A percentile compares a stretch with the other conserved stretches of the same genome.
Evolutionary conservation across 1,140 invertebrate genomes (phyloP).

Genomic region (Probaryconus sp.): DNA sequence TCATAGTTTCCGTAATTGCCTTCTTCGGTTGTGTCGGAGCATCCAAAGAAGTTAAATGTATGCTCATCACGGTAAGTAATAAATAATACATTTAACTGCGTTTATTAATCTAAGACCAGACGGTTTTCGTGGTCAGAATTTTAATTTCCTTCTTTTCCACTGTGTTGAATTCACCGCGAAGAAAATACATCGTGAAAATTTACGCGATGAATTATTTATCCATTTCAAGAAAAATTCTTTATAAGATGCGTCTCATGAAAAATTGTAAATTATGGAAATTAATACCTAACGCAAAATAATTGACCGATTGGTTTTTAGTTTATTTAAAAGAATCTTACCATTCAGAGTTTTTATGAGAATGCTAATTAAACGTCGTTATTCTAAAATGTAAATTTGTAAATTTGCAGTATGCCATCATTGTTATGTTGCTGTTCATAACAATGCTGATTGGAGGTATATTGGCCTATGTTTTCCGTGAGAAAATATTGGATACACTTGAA

Average conservation of each 20-base stretch:
- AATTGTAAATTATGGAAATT: too few species aligned
- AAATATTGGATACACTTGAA: slow-evolving; percentile 85
- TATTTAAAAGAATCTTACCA: not conserved
- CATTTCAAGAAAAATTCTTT: too few species aligned
- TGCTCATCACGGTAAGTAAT: slow-evolving; percentile 87
- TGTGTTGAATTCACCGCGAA: too few species aligned
- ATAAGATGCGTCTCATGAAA: too few species aligned
- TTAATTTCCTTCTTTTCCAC: not conserved
- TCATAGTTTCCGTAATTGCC: slow-evolving; percentile 86
- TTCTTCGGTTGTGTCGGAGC: slow-evolving; percentile 93
- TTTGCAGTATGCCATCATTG: slow-evolving; percentile 91
- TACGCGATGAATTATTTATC: too few species aligned
- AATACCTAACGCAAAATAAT: too few species aligned
- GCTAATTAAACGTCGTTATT: slow-evolving; percentile 2
- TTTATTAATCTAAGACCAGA: slow-evolving; percentile 12
- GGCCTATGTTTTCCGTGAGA: slow-evolving; percentile 91
- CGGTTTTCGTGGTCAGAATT: slow-evolving; percentile 1
- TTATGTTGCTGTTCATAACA: slow-evolving; percentile 91
- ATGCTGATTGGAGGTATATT: slow-evolving; percentile 93
- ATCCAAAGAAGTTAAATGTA: slow-evolving; percentile 91
- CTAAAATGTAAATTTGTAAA: slow-evolving; percentile 54
- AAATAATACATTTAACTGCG: slow-evolving; percentile 20
- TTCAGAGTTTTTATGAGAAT: not conserved
- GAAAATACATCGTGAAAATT: too few species aligned
- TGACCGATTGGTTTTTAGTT: too few species aligned